Evolutionary conservation across 1,140 invertebrate species (phyloP).

Genomic region (Gonatopus flavifemur): DNA sequence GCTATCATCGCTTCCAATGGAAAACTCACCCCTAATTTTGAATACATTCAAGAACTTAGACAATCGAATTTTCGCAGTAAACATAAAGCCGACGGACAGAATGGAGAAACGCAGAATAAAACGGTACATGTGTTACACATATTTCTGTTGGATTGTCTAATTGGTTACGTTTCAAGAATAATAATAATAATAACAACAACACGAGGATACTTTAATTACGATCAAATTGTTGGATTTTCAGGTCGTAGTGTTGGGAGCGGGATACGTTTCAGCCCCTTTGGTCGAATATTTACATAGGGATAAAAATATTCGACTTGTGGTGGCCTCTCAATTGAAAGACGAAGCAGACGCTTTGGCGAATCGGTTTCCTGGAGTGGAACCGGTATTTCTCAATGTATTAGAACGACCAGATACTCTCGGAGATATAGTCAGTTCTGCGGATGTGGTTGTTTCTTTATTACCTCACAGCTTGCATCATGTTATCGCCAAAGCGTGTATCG

Average conservation of each 20-base stretch:
- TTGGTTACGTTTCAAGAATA: too few species aligned
- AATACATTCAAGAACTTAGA: constrained; percentile 93
- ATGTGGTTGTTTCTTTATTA: constrained; percentile 87
- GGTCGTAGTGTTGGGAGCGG: constrained; percentile 91
- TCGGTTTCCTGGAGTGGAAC: constrained; percentile 76
- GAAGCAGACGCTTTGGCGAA: constrained; percentile 82
- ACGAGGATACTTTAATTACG: background rate
- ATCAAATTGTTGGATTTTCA: constrained; percentile 30
- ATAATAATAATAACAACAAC: background rate
- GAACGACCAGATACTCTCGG: constrained; percentile 72
- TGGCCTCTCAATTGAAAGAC: constrained; percentile 87
- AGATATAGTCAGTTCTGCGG: constrained; percentile 72
- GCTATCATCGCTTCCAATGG: constrained; percentile 97
- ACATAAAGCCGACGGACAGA: constrained; percentile 53
- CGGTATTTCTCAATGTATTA: constrained; percentile 79
- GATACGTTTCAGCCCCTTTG: constrained; percentile 89
- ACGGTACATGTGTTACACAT: constrained; percentile 15
- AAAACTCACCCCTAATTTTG: constrained; percentile 84
- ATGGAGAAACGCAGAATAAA: constrained; percentile 30
- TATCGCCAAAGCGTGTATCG: constrained; percentile 86
- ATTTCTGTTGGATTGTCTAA: too few species aligned
- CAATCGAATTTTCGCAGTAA: constrained; percentile 49
- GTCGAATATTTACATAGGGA: constrained; percentile 92
- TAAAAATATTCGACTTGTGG: constrained; percentile 75
- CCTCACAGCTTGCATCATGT: constrained; percentile 88